Conservation (phyloP, 2,888 invertebrate species). For the Dione juno region DNA sequence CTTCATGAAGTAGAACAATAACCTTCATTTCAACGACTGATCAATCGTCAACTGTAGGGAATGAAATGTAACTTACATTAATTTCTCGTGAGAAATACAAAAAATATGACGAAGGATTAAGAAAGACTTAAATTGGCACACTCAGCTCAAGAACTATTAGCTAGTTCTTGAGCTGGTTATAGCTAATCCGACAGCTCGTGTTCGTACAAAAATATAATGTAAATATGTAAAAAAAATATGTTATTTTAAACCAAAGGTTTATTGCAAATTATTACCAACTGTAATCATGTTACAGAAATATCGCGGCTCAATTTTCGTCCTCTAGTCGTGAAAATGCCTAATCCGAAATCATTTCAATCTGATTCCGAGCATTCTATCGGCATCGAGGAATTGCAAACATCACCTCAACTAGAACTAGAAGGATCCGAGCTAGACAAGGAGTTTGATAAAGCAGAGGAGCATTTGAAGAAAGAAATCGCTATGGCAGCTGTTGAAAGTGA, state of each 20-base stretch:
- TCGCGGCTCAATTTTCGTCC: slow-evolving; percentile 63
- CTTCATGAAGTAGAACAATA: neutral
- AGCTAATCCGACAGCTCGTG: no score
- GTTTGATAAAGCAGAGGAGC: slow-evolving; percentile 66
- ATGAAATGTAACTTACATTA: no score
- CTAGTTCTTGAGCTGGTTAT: no score
- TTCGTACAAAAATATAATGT: no score
- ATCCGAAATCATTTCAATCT: slow-evolving; percentile 55
- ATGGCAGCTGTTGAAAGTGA: slow-evolving; percentile 78
- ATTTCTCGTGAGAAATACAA: neutral
- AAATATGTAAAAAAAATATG: no score
- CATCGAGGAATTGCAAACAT: slow-evolving; percentile 68
- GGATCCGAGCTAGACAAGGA: slow-evolving; percentile 66
- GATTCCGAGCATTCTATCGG: slow-evolving; percentile 57
- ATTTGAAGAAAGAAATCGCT: slow-evolving; percentile 65
- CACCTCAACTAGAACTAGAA: slow-evolving; percentile 70
- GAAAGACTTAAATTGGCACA: no score
- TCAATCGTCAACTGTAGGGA: neutral
- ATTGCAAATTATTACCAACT: neutral
- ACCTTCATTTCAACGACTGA: neutral
- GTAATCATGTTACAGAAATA: slow-evolving; percentile 40
- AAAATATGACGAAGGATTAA: neutral
- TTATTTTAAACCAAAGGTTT: no score
- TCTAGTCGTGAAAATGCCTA: slow-evolving; percentile 68
- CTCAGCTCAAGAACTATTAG: no score